These are phyloP conservation scores for Piscicola geometra DNA, from an alignment of 2,888 invertebrate species.

Conservation along the genomic window DNA sequence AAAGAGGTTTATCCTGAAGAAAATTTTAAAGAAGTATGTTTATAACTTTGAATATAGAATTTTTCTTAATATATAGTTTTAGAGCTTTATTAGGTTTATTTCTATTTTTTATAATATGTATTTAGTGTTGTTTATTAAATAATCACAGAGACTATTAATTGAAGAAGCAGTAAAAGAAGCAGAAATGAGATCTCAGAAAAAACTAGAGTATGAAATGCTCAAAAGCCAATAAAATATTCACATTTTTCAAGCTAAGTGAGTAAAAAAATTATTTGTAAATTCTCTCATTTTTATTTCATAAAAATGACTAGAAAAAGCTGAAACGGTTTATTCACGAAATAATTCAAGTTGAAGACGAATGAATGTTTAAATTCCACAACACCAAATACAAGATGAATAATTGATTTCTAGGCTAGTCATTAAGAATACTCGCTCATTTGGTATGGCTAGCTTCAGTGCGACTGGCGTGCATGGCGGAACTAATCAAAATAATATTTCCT, in stretches of 20 bases:
- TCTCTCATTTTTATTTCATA: no score
- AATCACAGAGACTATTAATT: background rate
- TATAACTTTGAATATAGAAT: background rate
- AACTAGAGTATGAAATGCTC: background rate
- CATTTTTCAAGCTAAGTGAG: no score
- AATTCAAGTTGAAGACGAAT: constrained; percentile 13
- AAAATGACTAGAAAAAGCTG: background rate
- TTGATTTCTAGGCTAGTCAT: background rate
- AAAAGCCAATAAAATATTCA: no score
- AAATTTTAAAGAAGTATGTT: background rate
- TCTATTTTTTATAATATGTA: no score
- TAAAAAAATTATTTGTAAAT: no score
- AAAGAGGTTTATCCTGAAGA: constrained; percentile 7
- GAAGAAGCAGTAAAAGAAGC: background rate
- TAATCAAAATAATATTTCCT: no score
- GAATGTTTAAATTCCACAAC: background rate
- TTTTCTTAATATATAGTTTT: background rate
- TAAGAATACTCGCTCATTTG: no score
- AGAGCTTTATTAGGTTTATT: no score
- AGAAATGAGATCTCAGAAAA: constrained; percentile 1
- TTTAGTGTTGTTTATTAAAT: no score
- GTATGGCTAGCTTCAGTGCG: no score
- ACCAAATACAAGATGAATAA: background rate
- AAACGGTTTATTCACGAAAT: background rate
- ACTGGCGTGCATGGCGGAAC: no score